phyloP scores from a whole-genome alignment of 2,797 vertebrate species.

The Molossus molossus region DNA sequence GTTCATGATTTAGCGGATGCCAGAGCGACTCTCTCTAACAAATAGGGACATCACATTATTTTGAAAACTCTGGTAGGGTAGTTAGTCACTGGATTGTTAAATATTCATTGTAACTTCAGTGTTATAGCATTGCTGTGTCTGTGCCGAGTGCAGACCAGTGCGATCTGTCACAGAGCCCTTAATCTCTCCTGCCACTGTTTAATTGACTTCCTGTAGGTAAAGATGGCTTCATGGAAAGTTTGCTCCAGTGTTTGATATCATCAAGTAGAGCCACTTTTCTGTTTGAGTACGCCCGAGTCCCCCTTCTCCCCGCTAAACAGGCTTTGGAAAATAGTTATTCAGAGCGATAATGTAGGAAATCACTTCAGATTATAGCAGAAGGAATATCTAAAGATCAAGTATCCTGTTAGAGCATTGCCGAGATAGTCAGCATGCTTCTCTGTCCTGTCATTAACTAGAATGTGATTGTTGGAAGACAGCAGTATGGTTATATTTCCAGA shows the following conservation, averaged over 20 bases:
- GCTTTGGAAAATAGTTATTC: constrained; percentile 76
- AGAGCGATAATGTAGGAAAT: constrained; percentile 59
- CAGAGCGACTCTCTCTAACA: constrained; percentile 94
- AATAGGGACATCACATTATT: constrained; percentile 96
- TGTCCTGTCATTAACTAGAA: constrained; percentile 38
- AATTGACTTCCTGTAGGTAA: constrained; percentile 97
- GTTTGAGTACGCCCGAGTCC: constrained; percentile 49
- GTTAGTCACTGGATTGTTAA: constrained; percentile 96
- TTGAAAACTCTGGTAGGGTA: constrained; percentile 96
- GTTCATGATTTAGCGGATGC: constrained; percentile 97
- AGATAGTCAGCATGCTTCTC: constrained; percentile 52
- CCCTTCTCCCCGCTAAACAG: constrained; percentile 48
- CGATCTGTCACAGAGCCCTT: constrained; percentile 95
- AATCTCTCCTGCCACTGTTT: constrained; percentile 97
- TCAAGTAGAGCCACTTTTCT: constrained; percentile 79
- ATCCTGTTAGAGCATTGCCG: constrained; percentile 73
- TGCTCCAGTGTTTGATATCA: constrained; percentile 92
- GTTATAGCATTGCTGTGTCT: constrained; percentile 92
- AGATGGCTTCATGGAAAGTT: constrained; percentile 95
- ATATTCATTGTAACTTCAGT: constrained; percentile 97
- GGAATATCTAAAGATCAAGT: constrained; percentile 72
- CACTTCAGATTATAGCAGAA: constrained; percentile 56
- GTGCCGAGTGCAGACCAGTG: constrained; percentile 93
- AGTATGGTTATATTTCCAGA: neutral
- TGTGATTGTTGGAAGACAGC: neutral